A percentile compares a stretch with the other conserved stretches of the same genome.
phyloP scores from a whole-genome alignment of 2,113 vertebrate species.

The Grus americana region DNA sequence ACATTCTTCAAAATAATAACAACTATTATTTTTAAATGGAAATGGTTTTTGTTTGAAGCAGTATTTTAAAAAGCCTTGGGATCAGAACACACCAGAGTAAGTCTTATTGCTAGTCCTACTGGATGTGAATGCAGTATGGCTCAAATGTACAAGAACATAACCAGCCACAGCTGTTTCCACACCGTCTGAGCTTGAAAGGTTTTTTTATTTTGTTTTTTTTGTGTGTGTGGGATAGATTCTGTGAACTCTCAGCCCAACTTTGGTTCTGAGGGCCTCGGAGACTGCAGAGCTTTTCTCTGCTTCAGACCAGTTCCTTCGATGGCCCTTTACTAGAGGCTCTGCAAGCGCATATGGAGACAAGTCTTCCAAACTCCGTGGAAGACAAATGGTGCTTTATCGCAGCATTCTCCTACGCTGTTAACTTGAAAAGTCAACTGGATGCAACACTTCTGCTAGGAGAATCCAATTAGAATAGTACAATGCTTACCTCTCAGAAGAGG shows the following conservation, averaged over 20 bases:
- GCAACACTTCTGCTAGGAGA: not conserved
- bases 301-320: not conserved
- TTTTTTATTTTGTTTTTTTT: too few relatives aligned
- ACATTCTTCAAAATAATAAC: constrained; percentile 38
- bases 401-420: not conserved
- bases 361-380: not conserved
- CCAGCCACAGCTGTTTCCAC: not conserved
- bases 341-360: not conserved
- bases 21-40: constrained; percentile 27
- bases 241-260: not conserved
- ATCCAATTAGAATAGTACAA: not conserved
- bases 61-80: not conserved
- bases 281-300: not conserved
- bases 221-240: not conserved
- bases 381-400: not conserved
- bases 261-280: not conserved
- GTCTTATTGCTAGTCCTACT: not conserved
- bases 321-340: not conserved
- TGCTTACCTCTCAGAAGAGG: not conserved
- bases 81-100: not conserved
- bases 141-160: not conserved
- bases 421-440: not conserved
- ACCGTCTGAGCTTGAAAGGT: not conserved
- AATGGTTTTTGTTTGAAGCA: not conserved
- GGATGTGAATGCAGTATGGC: not conserved